These are phyloP conservation scores for Pyxicephalus adspersus DNA, from an alignment of 2,113 vertebrate genomes.

Conservation along the genomic window DNA sequence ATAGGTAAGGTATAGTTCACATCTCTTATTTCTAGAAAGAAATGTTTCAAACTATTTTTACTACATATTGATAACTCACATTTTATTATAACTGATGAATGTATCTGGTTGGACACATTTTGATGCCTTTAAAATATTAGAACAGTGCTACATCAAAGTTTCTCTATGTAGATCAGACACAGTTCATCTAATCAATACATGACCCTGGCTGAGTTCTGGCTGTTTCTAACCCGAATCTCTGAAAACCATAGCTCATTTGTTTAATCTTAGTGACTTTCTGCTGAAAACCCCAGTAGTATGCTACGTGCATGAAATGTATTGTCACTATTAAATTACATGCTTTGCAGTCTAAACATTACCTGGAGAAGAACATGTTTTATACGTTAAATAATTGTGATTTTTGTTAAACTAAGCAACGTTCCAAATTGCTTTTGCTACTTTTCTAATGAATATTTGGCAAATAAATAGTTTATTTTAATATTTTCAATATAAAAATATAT, in stretches of 20 bases:
- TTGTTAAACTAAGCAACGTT: not conserved
- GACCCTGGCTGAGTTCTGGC: not conserved
- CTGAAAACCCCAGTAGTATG: constrained; percentile 3
- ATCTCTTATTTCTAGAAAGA: too few species aligned
- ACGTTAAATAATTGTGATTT: not conserved
- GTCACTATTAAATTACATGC: constrained; percentile 12
- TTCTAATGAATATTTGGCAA: too few species aligned
- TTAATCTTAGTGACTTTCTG: constrained; percentile 5
- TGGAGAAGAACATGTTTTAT: constrained; percentile 27
- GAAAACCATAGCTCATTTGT: constrained; percentile 29
- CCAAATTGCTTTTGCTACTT: not conserved
- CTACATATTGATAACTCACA: not conserved
- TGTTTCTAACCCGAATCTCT: not conserved
- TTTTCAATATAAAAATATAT: too few species aligned
- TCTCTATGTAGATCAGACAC: not conserved
- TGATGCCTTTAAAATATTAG: not conserved
- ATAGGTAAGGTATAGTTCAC: too few species aligned
- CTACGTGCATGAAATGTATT: constrained; percentile 35
- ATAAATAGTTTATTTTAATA: too few species aligned
- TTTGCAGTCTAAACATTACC: constrained; percentile 48
- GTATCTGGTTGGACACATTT: not conserved
- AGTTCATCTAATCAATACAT: constrained; percentile 7
- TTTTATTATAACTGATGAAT: constrained; percentile 10
- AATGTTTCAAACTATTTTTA: not conserved
- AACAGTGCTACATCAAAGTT: not conserved